Evolutionary conservation across 2,888 invertebrate genomes (phyloP), one percentile per base, ranked within the genome.

Genomic region (Drosophila lutescens): DNA sequence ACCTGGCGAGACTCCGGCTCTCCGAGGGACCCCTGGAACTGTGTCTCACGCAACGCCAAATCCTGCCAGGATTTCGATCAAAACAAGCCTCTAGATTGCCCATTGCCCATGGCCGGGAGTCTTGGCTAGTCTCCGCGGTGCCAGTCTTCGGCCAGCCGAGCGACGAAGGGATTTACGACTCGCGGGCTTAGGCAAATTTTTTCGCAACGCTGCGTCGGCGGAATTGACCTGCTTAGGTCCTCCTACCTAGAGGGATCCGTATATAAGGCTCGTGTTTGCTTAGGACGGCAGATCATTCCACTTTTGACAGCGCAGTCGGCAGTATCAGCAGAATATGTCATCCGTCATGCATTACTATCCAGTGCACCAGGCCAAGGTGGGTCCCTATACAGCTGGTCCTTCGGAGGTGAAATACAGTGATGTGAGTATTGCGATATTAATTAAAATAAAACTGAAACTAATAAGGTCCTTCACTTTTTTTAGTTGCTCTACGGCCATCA

Each of bases 321-420:
- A 60, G 57, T 76, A 58, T 34, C 57, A 60, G 59, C 13, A 43
- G 34, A 26, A 32, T 26, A 85, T 86, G 86, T 86, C 85, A 69
- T 86, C 85, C 61, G 84, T 86, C 50, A 86, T 86, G 86, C 85
- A 86, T 74, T 86, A 86, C 77, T 86, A 85, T 68, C 85, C 86
- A 54, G 80, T 85, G 60, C 86, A 86, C 26, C 85, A 80, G 79
- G 36, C 81, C 41, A 75, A 81, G 61, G 79, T 80, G 65, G 62
- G 51, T 58, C 15, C 74, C n/a, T 80, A 73, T 32, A 65, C 79
- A 53, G 63, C 73, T 26, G 40, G 40, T 8, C 26, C 66, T 8
- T 73, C 85, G 17, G 71, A 78, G 40, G 63, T 61, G 43, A 83
- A 86, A 36, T 85, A 80, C 69, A 80, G 54, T 62, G 76, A 85